Base-by-base conservation (phyloP, 92 coral and sea anemone genomes). In the Chrysogorgia sp. region DNA sequence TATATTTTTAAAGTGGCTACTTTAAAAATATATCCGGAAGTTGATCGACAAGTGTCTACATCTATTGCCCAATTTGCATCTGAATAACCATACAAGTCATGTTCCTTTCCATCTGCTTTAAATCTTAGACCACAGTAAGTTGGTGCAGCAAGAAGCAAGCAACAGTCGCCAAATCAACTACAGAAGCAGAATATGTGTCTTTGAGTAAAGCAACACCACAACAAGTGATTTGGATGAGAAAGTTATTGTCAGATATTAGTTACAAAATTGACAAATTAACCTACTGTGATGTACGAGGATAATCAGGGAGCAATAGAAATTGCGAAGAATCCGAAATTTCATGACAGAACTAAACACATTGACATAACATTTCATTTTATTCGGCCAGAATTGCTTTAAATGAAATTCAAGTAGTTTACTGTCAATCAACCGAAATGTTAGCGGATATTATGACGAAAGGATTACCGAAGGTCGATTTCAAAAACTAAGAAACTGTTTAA, bases 241-340 rank as follows among this genome's bases (percentile, higher is more conserved):
- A 65, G 60, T 43, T 78, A 32, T 48, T 78, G 25, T 67, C 75
- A 37, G 83, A 61, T 63, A 75, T 78, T 78, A 64, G 83, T 78
- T 63, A 67, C 57, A 41, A 78, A 45, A 40, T 75, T 61, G 72
- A 62, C 49, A 53, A 40, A n/a, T n/a, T n/a, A n/a, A 47, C 83
- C 83, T 56, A 79, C 83, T 10, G 58, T 79, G 75, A 64, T n/a
- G n/a, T n/a, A n/a, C n/a, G n/a, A n/a, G n/a, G n/a, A n/a, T n/a
- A 77, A 64, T 49, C 83, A 78, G 58, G 83, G 59, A 26, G 75
- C 83, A 49, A 63, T 63, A 25, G 83, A 78, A 55, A 34, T 76
- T 21, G 56, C 82, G 7, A 76, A 34, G 55, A 76, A 76, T 49
- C 82, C 82, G 34, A 76, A 62, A 31, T 58, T 58, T 30, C 81